Evolutionary conservation across 2,888 invertebrate species (phyloP).

Genomic region (Hypena proboscidalis): DNA sequence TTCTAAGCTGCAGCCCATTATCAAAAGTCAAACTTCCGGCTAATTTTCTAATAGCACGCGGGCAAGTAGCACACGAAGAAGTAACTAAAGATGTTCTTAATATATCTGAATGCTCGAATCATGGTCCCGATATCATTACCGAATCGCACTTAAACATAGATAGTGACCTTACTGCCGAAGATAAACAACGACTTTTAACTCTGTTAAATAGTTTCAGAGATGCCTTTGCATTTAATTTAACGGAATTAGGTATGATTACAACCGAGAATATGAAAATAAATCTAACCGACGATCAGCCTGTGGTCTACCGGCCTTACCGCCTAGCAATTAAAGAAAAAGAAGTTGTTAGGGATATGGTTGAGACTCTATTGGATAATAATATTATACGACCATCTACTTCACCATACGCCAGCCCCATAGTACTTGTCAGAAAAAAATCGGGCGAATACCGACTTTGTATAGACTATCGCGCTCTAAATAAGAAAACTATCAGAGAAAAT

Average conservation of each 20-base stretch:
- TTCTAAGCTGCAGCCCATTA: too few species aligned
- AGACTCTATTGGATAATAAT: conserved; percentile 31
- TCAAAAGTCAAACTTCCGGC: too few species aligned
- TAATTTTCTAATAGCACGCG: too few species aligned
- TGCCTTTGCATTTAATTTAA: conserved; percentile 4
- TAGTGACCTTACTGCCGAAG: not conserved
- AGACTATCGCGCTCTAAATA: conserved; percentile 37
- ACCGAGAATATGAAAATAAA: conserved; percentile 29
- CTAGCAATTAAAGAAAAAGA: conserved; percentile 28
- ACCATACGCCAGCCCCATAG: conserved; percentile 35
- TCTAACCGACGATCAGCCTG: conserved; percentile 16
- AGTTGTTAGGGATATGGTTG: conserved; percentile 25
- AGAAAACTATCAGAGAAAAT: conserved; percentile 24
- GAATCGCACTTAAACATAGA: not conserved
- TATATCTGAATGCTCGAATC: too few species aligned
- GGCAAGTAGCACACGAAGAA: too few species aligned
- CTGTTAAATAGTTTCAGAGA: conserved; percentile 6
- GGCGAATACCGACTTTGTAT: conserved; percentile 36
- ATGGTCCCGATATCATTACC: not conserved
- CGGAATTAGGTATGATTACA: conserved; percentile 32
- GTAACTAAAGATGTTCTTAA: too few species aligned
- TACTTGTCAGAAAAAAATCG: conserved; percentile 40
- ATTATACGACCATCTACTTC: conserved; percentile 34
- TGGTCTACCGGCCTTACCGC: conserved; percentile 37
- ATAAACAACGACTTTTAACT: not conserved